Percentiles rank a stretch among this genome's conserved stretches.
Conservation (phyloP, 2,113 vertebrate species). For the Clarias magur region DNA sequence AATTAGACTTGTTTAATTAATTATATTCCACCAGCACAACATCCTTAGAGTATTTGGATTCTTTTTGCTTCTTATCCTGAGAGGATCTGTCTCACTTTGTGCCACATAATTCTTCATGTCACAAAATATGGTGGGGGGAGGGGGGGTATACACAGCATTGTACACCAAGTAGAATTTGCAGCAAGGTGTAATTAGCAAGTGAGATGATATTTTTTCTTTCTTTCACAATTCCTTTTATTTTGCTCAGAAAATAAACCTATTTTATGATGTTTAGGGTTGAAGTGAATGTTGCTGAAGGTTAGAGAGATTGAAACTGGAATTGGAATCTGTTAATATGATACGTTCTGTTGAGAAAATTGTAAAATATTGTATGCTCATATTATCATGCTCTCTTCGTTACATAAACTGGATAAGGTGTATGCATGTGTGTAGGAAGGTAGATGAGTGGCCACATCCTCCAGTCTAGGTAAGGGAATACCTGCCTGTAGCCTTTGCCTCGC, state of each 20-base stretch:
- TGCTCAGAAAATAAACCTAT: neutral
- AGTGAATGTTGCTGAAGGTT: neutral
- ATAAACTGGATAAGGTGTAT: slow-evolving; percentile 9
- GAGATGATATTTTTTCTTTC: neutral
- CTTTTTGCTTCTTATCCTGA: slow-evolving; percentile 54
- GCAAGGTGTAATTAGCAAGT: neutral
- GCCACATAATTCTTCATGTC: neutral
- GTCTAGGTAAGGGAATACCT: slow-evolving; percentile 67
- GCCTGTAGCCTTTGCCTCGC: slow-evolving; percentile 70
- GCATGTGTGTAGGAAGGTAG: neutral
- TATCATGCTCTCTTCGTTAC: neutral
- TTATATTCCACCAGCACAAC: slow-evolving; percentile 82
- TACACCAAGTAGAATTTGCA: neutral
- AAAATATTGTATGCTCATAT: neutral
- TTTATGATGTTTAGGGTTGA: neutral
- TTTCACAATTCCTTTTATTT: neutral
- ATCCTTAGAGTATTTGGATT: slow-evolving; percentile 63
- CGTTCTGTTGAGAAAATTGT: neutral
- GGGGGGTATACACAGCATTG: neutral
- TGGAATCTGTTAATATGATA: neutral
- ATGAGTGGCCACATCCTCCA: slow-evolving; percentile 50
- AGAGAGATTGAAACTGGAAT: neutral
- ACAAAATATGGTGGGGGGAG: neutral
- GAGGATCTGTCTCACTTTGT: slow-evolving; percentile 22
- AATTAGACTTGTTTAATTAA: slow-evolving; percentile 94